Conservation (phyloP, 1,140 invertebrate genomes). For the Periplaneta americana region DNA sequence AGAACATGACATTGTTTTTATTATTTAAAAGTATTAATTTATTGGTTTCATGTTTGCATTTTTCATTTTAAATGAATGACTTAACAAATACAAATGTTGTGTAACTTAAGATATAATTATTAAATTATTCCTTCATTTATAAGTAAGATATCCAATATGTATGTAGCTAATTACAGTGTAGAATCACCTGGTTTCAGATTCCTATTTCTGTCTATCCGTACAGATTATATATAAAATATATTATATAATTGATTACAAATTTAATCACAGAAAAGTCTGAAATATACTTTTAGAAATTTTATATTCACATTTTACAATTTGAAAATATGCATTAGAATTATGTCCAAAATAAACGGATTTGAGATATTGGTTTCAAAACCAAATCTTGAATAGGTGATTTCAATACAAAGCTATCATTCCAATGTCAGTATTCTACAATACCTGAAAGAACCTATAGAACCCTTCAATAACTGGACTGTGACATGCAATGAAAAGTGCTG, state of each 20-base stretch:
- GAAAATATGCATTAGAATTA: too few relatives aligned
- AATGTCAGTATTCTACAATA: not conserved
- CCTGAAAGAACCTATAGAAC: not conserved
- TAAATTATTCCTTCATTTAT: not conserved
- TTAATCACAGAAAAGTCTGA: too few relatives aligned
- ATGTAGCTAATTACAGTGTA: not conserved
- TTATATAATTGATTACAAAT: too few relatives aligned
- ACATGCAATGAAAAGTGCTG: not conserved
- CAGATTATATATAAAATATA: not conserved
- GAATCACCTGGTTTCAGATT: not conserved
- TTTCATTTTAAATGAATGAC: not conserved
- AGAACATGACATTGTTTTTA: not conserved
- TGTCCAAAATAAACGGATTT: too few relatives aligned
- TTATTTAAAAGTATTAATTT: not conserved
- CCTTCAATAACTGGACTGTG: not conserved
- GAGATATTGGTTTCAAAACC: too few relatives aligned
- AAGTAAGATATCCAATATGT: not conserved
- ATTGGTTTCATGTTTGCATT: not conserved
- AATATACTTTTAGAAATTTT: too few relatives aligned
- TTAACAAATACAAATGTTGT: not conserved
- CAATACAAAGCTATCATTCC: not conserved
- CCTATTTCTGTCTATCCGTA: not conserved
- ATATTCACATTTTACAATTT: too few relatives aligned
- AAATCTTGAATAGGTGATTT: not conserved
- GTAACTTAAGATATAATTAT: not conserved